Base-by-base conservation (phyloP, 2,113 vertebrate species). In the Hemibates koningsi region DNA sequence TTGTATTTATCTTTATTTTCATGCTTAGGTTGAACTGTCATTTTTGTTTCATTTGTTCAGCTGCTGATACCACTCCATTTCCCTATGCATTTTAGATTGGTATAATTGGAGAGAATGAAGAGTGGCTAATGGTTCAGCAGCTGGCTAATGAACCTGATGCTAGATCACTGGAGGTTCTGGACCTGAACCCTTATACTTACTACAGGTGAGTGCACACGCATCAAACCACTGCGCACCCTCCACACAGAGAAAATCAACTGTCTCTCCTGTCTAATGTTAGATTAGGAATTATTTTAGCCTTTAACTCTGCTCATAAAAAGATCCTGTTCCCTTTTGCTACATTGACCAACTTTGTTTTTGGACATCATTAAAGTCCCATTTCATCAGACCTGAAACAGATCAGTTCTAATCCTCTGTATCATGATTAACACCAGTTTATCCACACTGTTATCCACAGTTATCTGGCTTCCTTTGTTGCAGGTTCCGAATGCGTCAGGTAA, bases 401-500 rank as follows among this genome's bases (percentile, higher is more conserved):
- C 11, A 13, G 29, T 83, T 85, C 6, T 79, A 86, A 90, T 90
- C 54, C 13, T 79, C 38, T 54, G 43, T 32, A 13, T 41, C 11
- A 9, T 82, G 34, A 90, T 84, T 48, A 86, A 86, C 41, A 24
- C 57, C 48, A 59, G 83, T 61, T 83, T 63, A 19, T 78, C 71
- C 24, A 17, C 50, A 6, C 5, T 61, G 61, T 79, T 80, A 82
- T 68, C 41, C 13, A 43, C 48, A 38, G 2, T 59, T 59, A 41
- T 16, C 50, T 71, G 54, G 5, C 86, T 81, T 82, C 6, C 24
- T 53, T 85, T 80, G 17, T 80, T 38, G 21, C 93, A 99, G 99
- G 95, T 99, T 99, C 93, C 97, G 98, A 80, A 99, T 99, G 98
- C 94, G 97, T 61, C 99, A 99, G 92, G 97, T 99, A 81, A 99